Evolutionary conservation across 1,140 invertebrate genomes (phyloP).

Genomic region (Pantala flavescens): DNA sequence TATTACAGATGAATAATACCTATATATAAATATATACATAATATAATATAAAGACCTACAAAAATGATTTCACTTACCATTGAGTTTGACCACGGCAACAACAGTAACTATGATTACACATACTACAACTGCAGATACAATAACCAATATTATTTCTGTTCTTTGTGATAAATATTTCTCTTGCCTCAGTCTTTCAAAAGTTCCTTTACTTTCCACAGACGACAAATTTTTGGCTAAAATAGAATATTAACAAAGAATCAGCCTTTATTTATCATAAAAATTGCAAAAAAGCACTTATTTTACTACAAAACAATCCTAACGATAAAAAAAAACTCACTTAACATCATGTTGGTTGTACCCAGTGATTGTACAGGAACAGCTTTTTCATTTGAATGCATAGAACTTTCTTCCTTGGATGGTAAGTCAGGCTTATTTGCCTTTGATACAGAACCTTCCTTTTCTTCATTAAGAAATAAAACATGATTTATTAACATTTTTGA

Average conservation of each 20-base stretch:
- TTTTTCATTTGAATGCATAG: neutral
- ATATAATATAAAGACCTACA: no score
- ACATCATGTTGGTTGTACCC: no score
- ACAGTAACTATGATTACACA: neutral
- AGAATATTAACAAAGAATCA: neutral
- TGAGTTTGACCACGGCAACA: neutral
- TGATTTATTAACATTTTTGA: no score
- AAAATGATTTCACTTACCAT: constrained; percentile 12
- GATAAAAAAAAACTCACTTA: no score
- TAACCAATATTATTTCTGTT: neutral
- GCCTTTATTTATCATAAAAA: neutral
- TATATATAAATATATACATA: no score
- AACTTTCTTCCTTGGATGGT: neutral
- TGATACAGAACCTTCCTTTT: neutral
- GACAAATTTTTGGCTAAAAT: neutral
- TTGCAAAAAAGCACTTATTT: neutral
- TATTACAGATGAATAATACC: no score
- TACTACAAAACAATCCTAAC: no score
- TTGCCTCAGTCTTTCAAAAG: neutral
- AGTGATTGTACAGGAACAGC: no score
- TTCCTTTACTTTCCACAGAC: neutral
- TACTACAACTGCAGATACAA: neutral
- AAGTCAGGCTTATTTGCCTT: neutral
- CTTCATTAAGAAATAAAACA: no score
- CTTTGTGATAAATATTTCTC: neutral